A percentile compares a stretch with the other conserved stretches of the same genome.
Conservation (phyloP, 2,797 vertebrate genomes). For the Enteromius argenteus region DNA sequence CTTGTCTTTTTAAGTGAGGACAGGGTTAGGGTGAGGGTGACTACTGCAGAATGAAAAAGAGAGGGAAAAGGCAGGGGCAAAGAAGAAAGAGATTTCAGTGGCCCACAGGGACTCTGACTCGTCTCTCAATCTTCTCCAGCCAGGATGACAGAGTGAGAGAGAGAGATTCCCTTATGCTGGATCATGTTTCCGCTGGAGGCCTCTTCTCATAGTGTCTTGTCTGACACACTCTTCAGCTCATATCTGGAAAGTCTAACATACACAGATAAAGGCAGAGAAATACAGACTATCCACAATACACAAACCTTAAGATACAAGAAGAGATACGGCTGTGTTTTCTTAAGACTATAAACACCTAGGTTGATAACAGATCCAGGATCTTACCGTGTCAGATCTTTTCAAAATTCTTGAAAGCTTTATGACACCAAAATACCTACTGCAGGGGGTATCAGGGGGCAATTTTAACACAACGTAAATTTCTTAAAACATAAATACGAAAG, state of each 20-base stretch:
- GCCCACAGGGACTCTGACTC: conserved; percentile 63
- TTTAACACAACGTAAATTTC: neutral
- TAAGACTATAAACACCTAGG: conserved; percentile 42
- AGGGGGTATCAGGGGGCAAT: neutral
- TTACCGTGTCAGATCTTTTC: conserved; percentile 6
- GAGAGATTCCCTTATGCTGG: conserved; percentile 55
- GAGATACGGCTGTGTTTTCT: conserved; percentile 33
- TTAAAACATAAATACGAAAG: neutral
- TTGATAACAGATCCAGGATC: conserved; percentile 21
- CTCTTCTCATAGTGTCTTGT: conserved; percentile 56
- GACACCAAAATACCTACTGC: conserved; percentile 1
- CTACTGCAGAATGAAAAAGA: conserved; percentile 50
- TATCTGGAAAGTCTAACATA: conserved; percentile 37
- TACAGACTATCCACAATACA: conserved; percentile 50
- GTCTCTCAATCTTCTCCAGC: conserved; percentile 62
- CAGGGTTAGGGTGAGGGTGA: conserved; percentile 57
- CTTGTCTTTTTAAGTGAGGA: conserved; percentile 66
- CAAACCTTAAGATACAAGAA: conserved; percentile 36
- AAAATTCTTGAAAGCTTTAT: conserved; percentile 14
- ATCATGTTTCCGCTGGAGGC: conserved; percentile 65
- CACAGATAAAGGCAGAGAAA: conserved; percentile 44
- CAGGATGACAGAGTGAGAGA: conserved; percentile 51
- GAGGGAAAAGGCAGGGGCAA: conserved; percentile 55
- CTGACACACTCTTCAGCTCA: conserved; percentile 39
- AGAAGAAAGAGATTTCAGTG: conserved; percentile 65